A percentile compares a stretch with the other conserved stretches of the same genome.
Conservation (phyloP, 1,140 invertebrate species). For the Drosophila malerkotliana region DNA sequence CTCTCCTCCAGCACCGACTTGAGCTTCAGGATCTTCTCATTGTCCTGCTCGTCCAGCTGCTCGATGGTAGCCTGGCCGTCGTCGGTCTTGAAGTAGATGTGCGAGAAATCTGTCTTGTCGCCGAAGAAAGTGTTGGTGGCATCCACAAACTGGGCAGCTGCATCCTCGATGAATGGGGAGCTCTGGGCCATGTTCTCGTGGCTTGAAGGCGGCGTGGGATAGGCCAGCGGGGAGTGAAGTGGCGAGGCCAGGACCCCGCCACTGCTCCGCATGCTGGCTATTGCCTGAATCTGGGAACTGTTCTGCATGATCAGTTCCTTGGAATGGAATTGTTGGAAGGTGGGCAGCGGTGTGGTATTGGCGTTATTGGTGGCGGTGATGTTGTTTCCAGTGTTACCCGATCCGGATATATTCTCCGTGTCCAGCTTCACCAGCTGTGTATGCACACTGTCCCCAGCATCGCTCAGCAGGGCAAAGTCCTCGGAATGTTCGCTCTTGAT, state of each 20-base stretch:
- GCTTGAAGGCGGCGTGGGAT: constrained; percentile 92
- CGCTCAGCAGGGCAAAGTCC: constrained; percentile 71
- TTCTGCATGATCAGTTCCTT: constrained; percentile 84
- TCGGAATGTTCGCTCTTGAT: constrained; percentile 85
- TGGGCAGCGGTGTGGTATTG: constrained; percentile 89
- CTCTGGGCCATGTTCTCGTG: constrained; percentile 88
- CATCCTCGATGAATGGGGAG: constrained; percentile 83
- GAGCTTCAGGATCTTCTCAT: constrained; percentile 85
- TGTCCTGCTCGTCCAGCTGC: constrained; percentile 82
- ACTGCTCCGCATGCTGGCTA: constrained; percentile 83
- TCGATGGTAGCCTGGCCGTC: constrained; percentile 46
- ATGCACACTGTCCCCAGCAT: constrained; percentile 47
- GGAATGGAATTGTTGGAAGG: constrained; percentile 91
- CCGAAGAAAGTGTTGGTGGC: constrained; percentile 75
- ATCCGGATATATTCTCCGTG: constrained; percentile 29
- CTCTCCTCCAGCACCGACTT: constrained; percentile 83
- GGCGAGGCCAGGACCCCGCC: constrained; percentile 86
- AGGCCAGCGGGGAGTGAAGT: constrained; percentile 89
- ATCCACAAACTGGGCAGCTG: constrained; percentile 76
- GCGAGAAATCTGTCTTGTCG: constrained; percentile 75
- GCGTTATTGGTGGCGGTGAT: constrained; percentile 19
- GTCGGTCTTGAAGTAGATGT: constrained; percentile 71
- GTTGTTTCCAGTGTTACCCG: background rate
- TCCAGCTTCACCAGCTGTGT: constrained; percentile 66
- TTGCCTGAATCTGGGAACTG: constrained; percentile 83